phyloP scores from a whole-genome alignment of 2,113 vertebrate genomes.

The Tragelaphus strepsiceros region DNA sequence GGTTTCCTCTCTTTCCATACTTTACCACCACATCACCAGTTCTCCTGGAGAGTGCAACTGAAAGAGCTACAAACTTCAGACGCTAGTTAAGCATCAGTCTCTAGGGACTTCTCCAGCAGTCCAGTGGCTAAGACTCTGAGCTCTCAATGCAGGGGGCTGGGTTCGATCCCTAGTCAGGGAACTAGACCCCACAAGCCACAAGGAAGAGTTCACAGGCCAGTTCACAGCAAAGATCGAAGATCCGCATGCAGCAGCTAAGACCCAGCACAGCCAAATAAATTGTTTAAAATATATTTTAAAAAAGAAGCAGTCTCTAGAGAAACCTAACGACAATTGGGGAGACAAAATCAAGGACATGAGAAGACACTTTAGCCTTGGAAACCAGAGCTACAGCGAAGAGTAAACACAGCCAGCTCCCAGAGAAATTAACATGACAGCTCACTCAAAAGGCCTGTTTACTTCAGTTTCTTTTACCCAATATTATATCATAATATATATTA shows the following conservation, averaged over 20 bases:
- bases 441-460: neutral
- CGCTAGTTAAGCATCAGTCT: neutral
- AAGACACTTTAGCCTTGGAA: neutral
- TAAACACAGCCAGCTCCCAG: neutral
- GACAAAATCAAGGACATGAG: neutral
- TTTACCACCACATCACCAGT: neutral
- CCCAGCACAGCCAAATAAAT: neutral
- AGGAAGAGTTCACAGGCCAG: neutral
- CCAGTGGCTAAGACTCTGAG: neutral
- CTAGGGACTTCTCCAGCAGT: neutral
- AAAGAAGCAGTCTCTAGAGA: neutral
- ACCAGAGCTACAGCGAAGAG: neutral
- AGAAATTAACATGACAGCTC: neutral
- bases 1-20: neutral
- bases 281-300: neutral
- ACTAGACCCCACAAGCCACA: neutral
- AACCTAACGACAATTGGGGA: neutral
- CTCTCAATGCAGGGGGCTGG: neutral
- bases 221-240: neutral
- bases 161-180: neutral
- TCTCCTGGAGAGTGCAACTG: neutral
- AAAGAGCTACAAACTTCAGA: neutral
- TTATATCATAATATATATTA: neutral
- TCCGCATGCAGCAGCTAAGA: neutral
- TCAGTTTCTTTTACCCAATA: neutral